Base-by-base conservation (phyloP, 2,797 vertebrate genomes). In the Semaprochilodus insignis region DNA sequence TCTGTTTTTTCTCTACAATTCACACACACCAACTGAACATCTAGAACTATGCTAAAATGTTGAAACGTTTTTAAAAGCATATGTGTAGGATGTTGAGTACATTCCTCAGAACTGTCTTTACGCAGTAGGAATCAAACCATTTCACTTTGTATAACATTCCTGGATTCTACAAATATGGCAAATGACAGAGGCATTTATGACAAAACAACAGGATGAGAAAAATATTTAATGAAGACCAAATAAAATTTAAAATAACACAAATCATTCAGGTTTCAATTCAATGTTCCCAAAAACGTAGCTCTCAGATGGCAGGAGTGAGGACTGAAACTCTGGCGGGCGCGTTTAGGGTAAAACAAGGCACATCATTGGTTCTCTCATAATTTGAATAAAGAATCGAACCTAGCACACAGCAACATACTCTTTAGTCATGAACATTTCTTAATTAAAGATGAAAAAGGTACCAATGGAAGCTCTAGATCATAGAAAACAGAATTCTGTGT, bases 261-360 rank as follows among this genome's bases (percentile, higher is more conserved):
- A 36, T 73, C 10, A 74, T 74, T 74, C 34, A 55, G 17, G 8
- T 74, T 23, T 59, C 54, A 73, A 11, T 16, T 31, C 6, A 74
- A 1, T 36, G 23, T 40, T 59, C 13, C 34, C 19, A 23, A 71
- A 57, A 57, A 44, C 6, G 7, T 23, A 73, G 27, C 15, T 17
- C 44, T 27, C 7, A 23, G 51, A 14, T 10, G 5, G 44, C 44
- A 10, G 44, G 44, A 19, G 34, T 8, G 2, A 10, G 8, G 66
- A 21, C 15, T n/a, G 23, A 36, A 59, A 40, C 40, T 70, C 40
- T 19, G 17, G 36, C 21, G 2, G 19, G 11, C 14, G 27, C 15
- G 31, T 74, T 74, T 59, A 40, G 31, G 54, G 55, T 15, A 57
- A 74, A 74, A 59, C 21, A 70, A 74, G 72, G 72, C 72, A 74